A percentile compares a stretch with the other conserved stretches of the same genome.
Evolutionary conservation across 2,113 vertebrate species (phyloP).

Genomic region (Vidua chalybeata): DNA sequence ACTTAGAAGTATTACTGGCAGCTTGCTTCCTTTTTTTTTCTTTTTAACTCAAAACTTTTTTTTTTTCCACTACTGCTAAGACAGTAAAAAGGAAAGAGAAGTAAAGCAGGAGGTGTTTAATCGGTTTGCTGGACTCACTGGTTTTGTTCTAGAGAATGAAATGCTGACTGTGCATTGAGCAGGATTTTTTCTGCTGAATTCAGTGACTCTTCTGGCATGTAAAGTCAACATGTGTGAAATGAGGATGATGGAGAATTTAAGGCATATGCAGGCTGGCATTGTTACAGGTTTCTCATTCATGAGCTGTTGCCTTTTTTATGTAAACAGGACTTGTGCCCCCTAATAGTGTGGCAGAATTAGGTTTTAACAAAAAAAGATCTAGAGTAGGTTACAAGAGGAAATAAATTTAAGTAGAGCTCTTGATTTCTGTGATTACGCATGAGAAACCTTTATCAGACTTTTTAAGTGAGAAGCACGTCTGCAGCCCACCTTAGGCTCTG

Average conservation of each 20-base stretch:
- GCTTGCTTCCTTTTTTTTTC: not conserved
- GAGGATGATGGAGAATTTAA: not conserved
- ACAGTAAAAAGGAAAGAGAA: not conserved
- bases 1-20: not conserved
- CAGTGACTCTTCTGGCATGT: fast-evolving
- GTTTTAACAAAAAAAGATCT: not conserved
- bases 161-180: not conserved
- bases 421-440: not conserved
- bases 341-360: not conserved
- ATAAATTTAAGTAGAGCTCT: not conserved
- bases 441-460: not conserved
- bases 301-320: not conserved
- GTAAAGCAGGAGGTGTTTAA: not conserved
- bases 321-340: not conserved
- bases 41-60: not conserved
- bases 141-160: not conserved
- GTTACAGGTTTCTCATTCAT: not conserved
- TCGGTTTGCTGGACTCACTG: not conserved
- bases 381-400: not conserved
- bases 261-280: fast-evolving
- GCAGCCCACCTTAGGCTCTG: not conserved
- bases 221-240: not conserved
- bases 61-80: not conserved
- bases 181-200: not conserved
- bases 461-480: not conserved